Evolutionary conservation across 2,797 vertebrate species (phyloP), one percentile per base, ranked within the genome.

Genomic region (Sebastes trivittatus): DNA sequence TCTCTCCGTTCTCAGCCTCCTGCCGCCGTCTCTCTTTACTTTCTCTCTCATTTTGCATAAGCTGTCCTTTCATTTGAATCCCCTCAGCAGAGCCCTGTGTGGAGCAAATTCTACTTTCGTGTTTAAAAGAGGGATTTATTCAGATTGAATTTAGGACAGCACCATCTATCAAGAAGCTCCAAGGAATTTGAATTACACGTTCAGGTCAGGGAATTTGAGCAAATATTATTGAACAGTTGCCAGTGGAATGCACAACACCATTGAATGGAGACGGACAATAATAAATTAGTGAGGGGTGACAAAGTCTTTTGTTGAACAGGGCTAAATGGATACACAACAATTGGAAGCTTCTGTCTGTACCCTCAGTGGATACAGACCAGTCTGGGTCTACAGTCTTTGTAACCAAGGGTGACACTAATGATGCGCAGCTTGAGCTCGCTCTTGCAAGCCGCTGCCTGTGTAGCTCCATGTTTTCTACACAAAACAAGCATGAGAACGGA

Each of bases 401-500:
- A 93, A 92, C 91, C 86, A 89, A 56, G 82, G 88, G 90, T 72
- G 86, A 92, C 85, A 72, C 88, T 94, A 95, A 94, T 94, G 92
- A 93, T 93, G 90, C 87, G 54, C 81, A 90, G 90, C 90, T 90
- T 89, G 90, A 92, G 87, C 72, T 90, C 82, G 83, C 84, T 93
- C 81, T 93, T 92, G 91, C 91, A 86, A 87, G 80, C 84, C 77
- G 84, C 68, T 91, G 88, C 80, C 83, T 81, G 78, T 85, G 78
- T 77, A 76, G 85, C 82, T 78, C 69, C 75, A 78, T 60, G 84
- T 88, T 92, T 90, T 87, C 78, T 64, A 81, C 79, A 83, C 82
- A 85, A 77, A 90, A 83, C 63, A 84, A 83, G 83, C 87, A 89
- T 92, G 84, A 90, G 86, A 90, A 89, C 27, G 6, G 69, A 58